Evolutionary conservation across 2,888 invertebrate species (phyloP), one percentile per base, ranked within the genome.

Genomic region (Mythimna pallens): DNA sequence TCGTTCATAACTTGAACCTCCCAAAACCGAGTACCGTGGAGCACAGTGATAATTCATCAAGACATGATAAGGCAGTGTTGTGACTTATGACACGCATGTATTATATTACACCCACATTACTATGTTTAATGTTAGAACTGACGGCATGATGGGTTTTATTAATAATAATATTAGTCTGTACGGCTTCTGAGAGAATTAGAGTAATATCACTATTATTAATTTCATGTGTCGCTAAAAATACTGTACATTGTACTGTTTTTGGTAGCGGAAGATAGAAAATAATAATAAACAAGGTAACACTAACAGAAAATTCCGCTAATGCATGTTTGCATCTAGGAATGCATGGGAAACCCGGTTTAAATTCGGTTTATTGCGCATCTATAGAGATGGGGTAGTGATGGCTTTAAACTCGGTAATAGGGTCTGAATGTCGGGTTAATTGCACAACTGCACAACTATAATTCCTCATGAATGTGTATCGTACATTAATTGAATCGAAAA

Each of bases 1-100:
- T 65, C 69, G 57, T 81, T 68, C 73, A 70, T 77, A 66, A 68
- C 86, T 88, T 87, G 78, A 14, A 76, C 84, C 85, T 69, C 68
- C 68, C 66, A 63, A 76, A 76, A 67, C 76, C 68, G 55, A 69
- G 76, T 62, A 83, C 81, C 85, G 79, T 82, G 84, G 83, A 76
- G 67, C 67, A 87, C 89, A 80, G 89, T 90, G 90, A 93, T 94
- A 94, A 94, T 93, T 94, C 92, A 94, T 93, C 92, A 92, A 88
- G 92, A 90, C 91, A 89, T 92, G 95, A 95, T 94, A 94, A 93
- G 92, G 89, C 88, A 86, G 88, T 90, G 92, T 90, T 91, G 91
- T 92, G 93, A 94, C 93, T 93, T 88, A 89, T 88, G 88, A 90
- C 89, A 86, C 68, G 76, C 82, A 88, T 87, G 88, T 93, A 92